Base-by-base conservation (phyloP, 2,888 invertebrate genomes). In the Pandemis heparana region DNA sequence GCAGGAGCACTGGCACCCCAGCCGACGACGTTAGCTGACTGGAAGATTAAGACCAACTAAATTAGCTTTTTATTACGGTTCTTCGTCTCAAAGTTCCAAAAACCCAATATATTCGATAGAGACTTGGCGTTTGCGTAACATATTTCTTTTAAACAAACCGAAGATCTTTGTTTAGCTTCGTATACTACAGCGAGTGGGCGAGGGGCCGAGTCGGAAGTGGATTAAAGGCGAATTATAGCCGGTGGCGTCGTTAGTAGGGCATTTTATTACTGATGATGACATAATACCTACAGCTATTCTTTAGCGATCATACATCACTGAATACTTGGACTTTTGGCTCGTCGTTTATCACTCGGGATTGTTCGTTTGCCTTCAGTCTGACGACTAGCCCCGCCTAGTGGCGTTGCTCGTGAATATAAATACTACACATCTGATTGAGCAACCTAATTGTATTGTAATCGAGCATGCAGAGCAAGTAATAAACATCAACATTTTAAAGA, bases 171-270 rank as follows among this genome's bases (percentile, higher is more conserved):
- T 69, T 73, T 69, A 70, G 83, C 83, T 81, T 76, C 80, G 83
- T 86, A 85, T 86, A 87, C 85, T 86, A 87, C 81, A 80, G 70
- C 73, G 81, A 72, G 89, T 85, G 87, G 85, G 87, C 80, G 83
- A 72, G 64, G 77, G 79, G 76, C 75, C 76, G 75, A 79, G 80
- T 84, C 85, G 85, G 87, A 87, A 87, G 84, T 83, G 82, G 82
- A 84, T 86, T 83, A 81, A 76, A 80, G 81, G 79, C 79, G 77
- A 81, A 81, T 82, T 82, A 82, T 81, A 80, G 70, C 67, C 75
- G 75, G 78, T 80, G 81, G 77, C 80, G 81, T 79, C 73, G 75
- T 76, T 69, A 75, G 77, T 81, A 82, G 79, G 76, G 79, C 77
- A 74, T 64, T 77, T 69, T 76, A 74, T 74, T 77, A 71, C 73